Conservation (phyloP, 2,113 vertebrate species). For the human (Homo sapiens) region GRCh38 chr3:129353001-129353500, state of each 20-base stretch:
- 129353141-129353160: slow-evolving; percentile 72
- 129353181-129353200: slow-evolving; percentile 10
- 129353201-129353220: not conserved
- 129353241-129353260: slow-evolving; percentile 9
- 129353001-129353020: not conserved
- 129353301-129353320: fast-evolving
- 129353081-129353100: slow-evolving; percentile 57
- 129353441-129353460: fast-evolving
- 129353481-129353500: not conserved
- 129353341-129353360: not conserved
- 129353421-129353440: fast-evolving
- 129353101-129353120: slow-evolving; percentile 48
- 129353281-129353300: slow-evolving; percentile 24
- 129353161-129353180: slow-evolving; percentile 54
- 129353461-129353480: not conserved
- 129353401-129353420: fast-evolving
- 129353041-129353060: not conserved
- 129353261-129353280: not conserved
- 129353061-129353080: not conserved
- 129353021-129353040: not conserved
- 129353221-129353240: slow-evolving; percentile 57
- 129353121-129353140: not conserved
- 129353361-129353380: not conserved
- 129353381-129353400: fast-evolving
- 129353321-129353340: not conserved